These are phyloP conservation scores for Vipera latastei DNA, from an alignment of 2,797 vertebrate species.

Conservation along the genomic window DNA sequence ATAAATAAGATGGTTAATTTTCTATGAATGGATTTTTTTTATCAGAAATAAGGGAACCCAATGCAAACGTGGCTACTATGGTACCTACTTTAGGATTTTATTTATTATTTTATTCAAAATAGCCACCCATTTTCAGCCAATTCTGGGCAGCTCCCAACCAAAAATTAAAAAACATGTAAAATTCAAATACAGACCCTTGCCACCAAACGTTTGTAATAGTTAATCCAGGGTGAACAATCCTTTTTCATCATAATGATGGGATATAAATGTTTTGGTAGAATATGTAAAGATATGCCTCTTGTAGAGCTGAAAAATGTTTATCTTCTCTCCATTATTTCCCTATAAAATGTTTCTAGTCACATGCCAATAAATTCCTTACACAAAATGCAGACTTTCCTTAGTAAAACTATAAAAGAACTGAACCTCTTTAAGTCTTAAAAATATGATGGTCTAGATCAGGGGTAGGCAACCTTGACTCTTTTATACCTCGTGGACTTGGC, in stretches of 20 bases:
- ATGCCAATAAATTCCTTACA: background rate
- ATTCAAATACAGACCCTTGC: background rate
- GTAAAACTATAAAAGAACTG: background rate
- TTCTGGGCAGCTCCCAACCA: background rate
- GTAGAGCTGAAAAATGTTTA: background rate
- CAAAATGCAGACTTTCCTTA: background rate
- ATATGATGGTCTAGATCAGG: background rate
- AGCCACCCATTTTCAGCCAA: background rate
- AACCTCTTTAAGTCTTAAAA: background rate
- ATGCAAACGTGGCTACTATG: background rate
- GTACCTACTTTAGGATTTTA: background rate
- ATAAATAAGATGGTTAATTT: background rate
- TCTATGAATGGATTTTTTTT: background rate
- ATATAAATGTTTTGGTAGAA: background rate
- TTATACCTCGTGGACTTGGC: too few relatives aligned
- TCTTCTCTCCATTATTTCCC: background rate
- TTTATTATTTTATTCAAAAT: background rate
- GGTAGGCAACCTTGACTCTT: too few relatives aligned
- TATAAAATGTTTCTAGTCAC: background rate
- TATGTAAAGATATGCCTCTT: background rate
- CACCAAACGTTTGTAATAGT: background rate
- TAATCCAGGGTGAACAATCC: background rate
- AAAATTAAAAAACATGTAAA: background rate
- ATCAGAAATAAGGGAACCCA: background rate
- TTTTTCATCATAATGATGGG: background rate